A percentile compares a stretch with the other conserved stretches of the same genome.
phyloP scores from a whole-genome alignment of 2,113 vertebrate species.

The Murina feae region DNA sequence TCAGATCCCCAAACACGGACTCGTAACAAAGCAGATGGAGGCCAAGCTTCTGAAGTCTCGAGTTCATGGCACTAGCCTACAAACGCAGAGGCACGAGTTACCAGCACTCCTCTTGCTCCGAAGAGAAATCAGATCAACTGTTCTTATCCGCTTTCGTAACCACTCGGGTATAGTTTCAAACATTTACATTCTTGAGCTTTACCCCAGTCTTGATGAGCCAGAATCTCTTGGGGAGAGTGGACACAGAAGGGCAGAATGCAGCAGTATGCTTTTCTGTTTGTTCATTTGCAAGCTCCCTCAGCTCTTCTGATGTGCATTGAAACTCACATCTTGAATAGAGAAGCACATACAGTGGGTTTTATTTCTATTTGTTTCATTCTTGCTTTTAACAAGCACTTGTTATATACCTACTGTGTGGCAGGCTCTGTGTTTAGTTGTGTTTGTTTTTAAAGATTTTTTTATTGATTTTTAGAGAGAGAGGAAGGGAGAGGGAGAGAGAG shows the following conservation, averaged over 20 bases:
- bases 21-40: background rate
- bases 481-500: background rate
- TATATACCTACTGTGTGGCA: background rate
- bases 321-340: background rate
- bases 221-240: background rate
- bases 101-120: background rate
- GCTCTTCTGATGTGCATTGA: background rate
- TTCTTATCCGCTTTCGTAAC: background rate
- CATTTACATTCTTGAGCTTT: background rate
- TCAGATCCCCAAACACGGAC: background rate
- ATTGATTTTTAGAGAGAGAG: background rate
- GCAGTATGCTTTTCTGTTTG: background rate
- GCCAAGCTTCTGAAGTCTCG: background rate
- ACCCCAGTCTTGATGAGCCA: background rate
- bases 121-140: background rate
- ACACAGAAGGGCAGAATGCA: background rate
- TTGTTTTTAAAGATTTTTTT: background rate
- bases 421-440: background rate
- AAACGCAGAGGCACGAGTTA: background rate
- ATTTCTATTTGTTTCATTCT: background rate
- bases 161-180: background rate
- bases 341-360: background rate
- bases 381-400: background rate
- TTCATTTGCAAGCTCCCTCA: background rate
- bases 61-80: background rate